Conservation (phyloP, 2,113 vertebrate genomes). For the Bungarus multicinctus region DNA sequence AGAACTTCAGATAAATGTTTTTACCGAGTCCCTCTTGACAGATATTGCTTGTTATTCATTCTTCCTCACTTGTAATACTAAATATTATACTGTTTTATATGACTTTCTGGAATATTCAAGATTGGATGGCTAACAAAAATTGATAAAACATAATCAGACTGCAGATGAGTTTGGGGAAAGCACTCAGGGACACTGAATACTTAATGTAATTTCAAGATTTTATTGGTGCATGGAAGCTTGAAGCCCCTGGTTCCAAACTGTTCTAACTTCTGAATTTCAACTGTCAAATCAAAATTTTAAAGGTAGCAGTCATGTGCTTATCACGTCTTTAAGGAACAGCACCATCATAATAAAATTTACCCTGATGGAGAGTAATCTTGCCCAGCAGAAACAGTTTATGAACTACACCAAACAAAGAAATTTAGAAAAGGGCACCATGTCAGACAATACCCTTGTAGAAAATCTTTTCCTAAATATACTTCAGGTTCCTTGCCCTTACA, state of each 20-base stretch:
- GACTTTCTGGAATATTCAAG: neutral
- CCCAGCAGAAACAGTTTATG: slow-evolving; percentile 20
- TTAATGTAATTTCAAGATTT: slow-evolving; percentile 9
- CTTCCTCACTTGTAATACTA: neutral
- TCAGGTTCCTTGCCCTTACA: neutral
- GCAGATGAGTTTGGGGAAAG: neutral
- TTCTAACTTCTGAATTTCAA: slow-evolving; percentile 29
- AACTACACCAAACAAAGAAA: neutral
- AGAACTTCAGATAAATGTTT: neutral
- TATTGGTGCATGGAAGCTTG: slow-evolving; percentile 38
- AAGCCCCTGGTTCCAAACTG: neutral
- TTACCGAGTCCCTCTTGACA: neutral
- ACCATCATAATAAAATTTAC: slow-evolving; percentile 66
- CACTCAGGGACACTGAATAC: neutral
- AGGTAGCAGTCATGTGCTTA: slow-evolving; percentile 58
- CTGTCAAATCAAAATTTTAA: slow-evolving; percentile 47
- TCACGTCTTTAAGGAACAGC: slow-evolving; percentile 65
- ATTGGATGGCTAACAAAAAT: neutral
- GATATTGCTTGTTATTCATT: neutral
- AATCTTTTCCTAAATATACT: neutral
- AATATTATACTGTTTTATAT: neutral
- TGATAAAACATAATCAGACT: neutral
- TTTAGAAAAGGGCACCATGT: rapidly evolving
- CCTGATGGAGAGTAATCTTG: slow-evolving; percentile 15
- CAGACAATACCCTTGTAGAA: neutral